Evolutionary conservation across 1,140 invertebrate genomes (phyloP), one percentile per base, ranked within the genome.

Genomic region (Pararge aegeria): DNA sequence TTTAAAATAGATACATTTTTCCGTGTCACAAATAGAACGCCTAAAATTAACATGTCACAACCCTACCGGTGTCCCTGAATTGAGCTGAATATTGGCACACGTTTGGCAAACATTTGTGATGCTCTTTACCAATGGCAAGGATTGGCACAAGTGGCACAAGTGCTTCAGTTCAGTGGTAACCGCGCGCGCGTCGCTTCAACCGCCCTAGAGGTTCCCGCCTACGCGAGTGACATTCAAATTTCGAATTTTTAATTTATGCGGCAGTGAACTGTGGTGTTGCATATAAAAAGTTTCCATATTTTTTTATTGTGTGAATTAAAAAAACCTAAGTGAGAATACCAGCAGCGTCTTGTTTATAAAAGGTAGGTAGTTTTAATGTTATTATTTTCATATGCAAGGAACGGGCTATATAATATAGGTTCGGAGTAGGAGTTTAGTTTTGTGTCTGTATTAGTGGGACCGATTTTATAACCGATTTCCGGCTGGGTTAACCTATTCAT

Each of bases 171-270:
- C 73, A 18, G 70, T 75, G 70, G 68, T 60, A 76, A 70, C 51
- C 59, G 74, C 73, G 78, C 78, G 74, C 70, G 78, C 73, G 75
- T 69, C 70, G 76, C 72, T 48, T 65, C 66, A 68, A 65, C 73
- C 73, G 64, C 67, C 70, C 58, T 40, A 65, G 30, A 40, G 65
- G 13, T 76, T 73, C 63, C 72, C 73, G 75, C 70, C 73, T 61
- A 72, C 66, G 75, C 69, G 71, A 68, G 78, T 79, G 78, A 75
- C 78, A 80, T 53, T 63, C 42, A 13, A 64, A 49, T 40, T 52
- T 48, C 46, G 30, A 40, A 55, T 20, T 46, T 21, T 12, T 1
- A 38, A n/a, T n/a, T n/a, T n/a, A 38, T 18, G 16, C 38, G 38
- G 38, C 16, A 42, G 38, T 42, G 38, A 42, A 42, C 38, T 42